Evolutionary conservation across 2,797 vertebrate species (phyloP), one percentile per base, ranked within the genome.

Genomic region (Fratercula arctica): DNA sequence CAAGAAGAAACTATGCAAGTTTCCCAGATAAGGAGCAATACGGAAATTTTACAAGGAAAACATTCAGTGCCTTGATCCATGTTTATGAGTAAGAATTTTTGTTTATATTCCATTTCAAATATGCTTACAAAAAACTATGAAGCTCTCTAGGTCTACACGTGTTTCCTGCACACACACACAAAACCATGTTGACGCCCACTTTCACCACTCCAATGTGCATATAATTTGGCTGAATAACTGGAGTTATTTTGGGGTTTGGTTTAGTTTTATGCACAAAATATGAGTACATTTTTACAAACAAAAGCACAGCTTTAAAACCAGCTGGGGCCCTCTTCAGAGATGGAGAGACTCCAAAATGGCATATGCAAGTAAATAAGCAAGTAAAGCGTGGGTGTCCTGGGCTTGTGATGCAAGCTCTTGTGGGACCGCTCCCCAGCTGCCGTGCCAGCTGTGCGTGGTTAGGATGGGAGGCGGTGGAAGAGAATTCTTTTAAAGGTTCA

Each of bases 191-290:
- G 78, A 86, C 23, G 0, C 87, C 92, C 81, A 81, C 57, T 94
- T 94, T 90, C 87, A 88, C 50, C 85, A 67, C 78, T 51, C 76
- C 39, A 67, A 53, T 11, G 1, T 48, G 72, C 78, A 60, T 3
- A 60, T 16, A 68, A 25, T 79, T 85, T 94, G 93, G 87, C 85
- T 79, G 82, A 90, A 70, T 67, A 88, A 84, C 66, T 37, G 17
- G 46, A 92, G 92, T 85, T 95, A 97, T 96, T 96, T 73, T 91
- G 76, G 79, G 95, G 54, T 60, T 67, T 90, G 72, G 35, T 92
- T 93, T 72, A 83, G 69, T 83, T 91, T 70, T 73, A 45, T 70
- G 70, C 48, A 63, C 57, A 93, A 93, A 96, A 93, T 69, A 81
- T 0, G 29, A 84, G 54, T 69, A 73, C 11, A 6, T 50, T 94